Evolutionary conservation across 2,113 vertebrate genomes (phyloP).

Genomic region (Brachypodius melanocephalos): DNA sequence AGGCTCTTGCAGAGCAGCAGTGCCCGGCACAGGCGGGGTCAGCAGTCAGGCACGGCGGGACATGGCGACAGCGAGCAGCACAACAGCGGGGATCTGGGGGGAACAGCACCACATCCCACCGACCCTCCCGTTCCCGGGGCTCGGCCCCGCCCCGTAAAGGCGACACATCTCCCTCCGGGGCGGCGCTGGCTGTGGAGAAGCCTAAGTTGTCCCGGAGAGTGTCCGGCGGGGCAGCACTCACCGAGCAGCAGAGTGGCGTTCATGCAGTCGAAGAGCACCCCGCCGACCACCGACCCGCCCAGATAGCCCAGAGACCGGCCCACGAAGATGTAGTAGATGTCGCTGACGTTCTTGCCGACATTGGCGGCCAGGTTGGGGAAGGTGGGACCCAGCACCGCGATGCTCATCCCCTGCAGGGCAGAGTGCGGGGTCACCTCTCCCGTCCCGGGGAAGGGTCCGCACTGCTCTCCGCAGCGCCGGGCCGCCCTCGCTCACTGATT

Average conservation of each 20-base stretch:
- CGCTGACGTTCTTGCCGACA: constrained; percentile 84
- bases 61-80: accelerated
- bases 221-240: constrained; percentile 60
- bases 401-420: constrained; percentile 83
- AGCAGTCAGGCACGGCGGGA: accelerated
- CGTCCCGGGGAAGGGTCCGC: not conserved
- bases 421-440: not conserved
- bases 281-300: constrained; percentile 85
- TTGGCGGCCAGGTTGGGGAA: constrained; percentile 88
- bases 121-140: not conserved
- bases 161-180: not conserved
- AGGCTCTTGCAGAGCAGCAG: accelerated
- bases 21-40: accelerated
- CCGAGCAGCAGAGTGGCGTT: constrained; percentile 86
- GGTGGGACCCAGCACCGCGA: constrained; percentile 89
- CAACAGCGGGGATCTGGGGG: accelerated
- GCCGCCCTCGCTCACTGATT: not conserved
- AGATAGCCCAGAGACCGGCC: constrained; percentile 88
- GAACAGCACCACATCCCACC: not conserved
- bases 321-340: constrained; percentile 89
- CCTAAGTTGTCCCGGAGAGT: accelerated
- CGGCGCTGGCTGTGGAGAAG: not conserved
- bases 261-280: constrained; percentile 83
- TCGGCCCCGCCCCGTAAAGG: accelerated
- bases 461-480: not conserved